Evolutionary conservation across 2,113 vertebrate species (phyloP).

Genomic region (Colistium nudipinnis): DNA sequence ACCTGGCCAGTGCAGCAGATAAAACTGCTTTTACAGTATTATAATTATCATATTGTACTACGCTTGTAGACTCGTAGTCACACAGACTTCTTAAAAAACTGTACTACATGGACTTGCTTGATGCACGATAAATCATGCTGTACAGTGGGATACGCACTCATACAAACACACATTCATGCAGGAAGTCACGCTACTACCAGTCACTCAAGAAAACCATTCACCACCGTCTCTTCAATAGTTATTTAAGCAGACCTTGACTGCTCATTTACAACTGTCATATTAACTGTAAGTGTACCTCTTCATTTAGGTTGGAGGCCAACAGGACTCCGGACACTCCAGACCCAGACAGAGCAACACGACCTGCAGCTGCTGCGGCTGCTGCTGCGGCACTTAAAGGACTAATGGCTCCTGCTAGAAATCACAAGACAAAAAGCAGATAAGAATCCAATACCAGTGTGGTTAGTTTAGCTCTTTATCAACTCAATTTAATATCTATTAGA

Average conservation of each 20-base stretch:
- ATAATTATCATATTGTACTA: too few relatives aligned
- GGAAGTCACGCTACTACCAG: background rate
- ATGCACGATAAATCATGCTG: background rate
- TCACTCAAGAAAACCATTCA: too few relatives aligned
- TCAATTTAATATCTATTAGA: too few relatives aligned
- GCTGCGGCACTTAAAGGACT: conserved; percentile 95
- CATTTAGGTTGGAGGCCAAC: conserved; percentile 97
- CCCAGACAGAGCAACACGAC: conserved; percentile 94
- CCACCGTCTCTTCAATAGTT: background rate
- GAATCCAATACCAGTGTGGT: background rate
- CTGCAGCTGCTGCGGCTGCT: conserved; percentile 91
- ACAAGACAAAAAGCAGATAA: conserved; percentile 9
- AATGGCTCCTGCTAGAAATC: conserved; percentile 89
- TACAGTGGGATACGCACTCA: conserved; percentile 5
- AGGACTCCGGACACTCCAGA: conserved; percentile 92
- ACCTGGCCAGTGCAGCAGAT: too few relatives aligned
- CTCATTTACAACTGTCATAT: background rate
- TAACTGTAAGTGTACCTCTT: conserved; percentile 86
- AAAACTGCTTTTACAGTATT: too few relatives aligned
- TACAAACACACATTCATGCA: conserved; percentile 12
- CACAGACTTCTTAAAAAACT: too few relatives aligned
- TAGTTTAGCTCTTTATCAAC: too few relatives aligned
- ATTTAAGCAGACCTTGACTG: background rate
- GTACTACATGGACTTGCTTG: background rate
- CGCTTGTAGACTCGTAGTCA: too few relatives aligned